A percentile compares a stretch with the other conserved stretches of the same genome.
phyloP scores from a whole-genome alignment of 2,797 vertebrate species.

The Catamblyrhynchus diadema region DNA sequence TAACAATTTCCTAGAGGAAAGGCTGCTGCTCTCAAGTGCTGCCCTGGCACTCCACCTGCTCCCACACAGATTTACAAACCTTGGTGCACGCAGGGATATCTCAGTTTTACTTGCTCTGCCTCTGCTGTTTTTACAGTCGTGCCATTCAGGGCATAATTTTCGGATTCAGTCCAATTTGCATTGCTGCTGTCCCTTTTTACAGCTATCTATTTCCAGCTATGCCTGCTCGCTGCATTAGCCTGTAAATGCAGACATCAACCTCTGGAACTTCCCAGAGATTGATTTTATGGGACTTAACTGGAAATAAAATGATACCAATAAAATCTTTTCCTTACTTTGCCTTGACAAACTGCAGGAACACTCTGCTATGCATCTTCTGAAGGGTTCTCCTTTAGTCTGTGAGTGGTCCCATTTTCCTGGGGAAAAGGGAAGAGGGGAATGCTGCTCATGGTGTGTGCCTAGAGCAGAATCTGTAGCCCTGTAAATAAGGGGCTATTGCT shows the following conservation, averaged over 20 bases:
- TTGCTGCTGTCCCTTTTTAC: constrained; percentile 38
- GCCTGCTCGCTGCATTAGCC: neutral
- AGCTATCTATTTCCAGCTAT: constrained; percentile 5
- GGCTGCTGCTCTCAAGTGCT: neutral
- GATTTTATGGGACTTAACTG: constrained; percentile 51
- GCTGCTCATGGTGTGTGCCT: neutral
- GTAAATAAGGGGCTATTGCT: neutral
- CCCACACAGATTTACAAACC: neutral
- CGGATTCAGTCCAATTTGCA: constrained; percentile 48
- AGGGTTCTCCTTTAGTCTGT: neutral
- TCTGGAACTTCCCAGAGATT: constrained; percentile 46
- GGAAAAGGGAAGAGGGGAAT: neutral
- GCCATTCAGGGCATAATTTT: constrained; percentile 16
- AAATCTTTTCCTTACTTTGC: constrained; percentile 44
- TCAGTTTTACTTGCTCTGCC: neutral
- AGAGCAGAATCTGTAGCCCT: neutral
- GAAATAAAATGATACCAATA: constrained; percentile 60
- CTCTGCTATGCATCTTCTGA: neutral
- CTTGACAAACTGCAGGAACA: constrained; percentile 17
- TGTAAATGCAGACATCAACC: constrained; percentile 25
- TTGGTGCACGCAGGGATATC: neutral
- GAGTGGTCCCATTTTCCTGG: neutral
- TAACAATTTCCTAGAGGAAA: neutral
- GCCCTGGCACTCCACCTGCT: neutral
- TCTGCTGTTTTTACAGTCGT: constrained; percentile 43